Evolutionary conservation across 2,888 invertebrate genomes (phyloP).

Genomic region (Pasiphila rectangulata): DNA sequence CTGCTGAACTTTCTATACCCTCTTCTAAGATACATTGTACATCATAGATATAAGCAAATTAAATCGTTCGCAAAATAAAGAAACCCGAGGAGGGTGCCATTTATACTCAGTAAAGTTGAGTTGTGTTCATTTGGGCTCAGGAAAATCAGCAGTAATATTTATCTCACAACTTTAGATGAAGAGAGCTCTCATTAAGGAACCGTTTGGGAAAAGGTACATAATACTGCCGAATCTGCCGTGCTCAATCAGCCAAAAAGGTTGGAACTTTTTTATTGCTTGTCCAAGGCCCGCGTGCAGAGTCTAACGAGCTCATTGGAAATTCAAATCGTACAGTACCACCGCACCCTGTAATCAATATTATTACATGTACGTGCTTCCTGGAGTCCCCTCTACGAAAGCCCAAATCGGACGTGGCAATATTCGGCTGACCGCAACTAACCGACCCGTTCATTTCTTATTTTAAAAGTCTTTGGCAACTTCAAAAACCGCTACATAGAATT

Average conservation of each 20-base stretch:
- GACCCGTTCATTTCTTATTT: conserved; percentile 10
- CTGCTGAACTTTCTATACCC: no score
- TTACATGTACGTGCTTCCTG: conserved; percentile 77
- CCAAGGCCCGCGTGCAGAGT: conserved; percentile 58
- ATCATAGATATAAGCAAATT: no score
- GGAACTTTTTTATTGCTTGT: conserved; percentile 66
- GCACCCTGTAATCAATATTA: conserved; percentile 78
- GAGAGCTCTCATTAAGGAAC: conserved; percentile 35
- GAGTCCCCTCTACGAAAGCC: conserved; percentile 50
- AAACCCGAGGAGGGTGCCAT: no score
- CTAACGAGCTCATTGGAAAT: conserved; percentile 80
- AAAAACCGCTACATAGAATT: neutral
- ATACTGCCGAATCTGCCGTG: conserved; percentile 49
- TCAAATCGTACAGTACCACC: conserved; percentile 73
- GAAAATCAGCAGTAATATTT: neutral
- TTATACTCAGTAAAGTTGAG: no score
- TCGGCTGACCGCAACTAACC: conserved; percentile 35
- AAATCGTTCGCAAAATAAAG: no score
- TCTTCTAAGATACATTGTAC: no score
- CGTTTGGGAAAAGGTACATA: conserved; percentile 48
- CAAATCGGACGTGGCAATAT: conserved; percentile 40
- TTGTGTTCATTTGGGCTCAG: no score
- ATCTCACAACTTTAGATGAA: conserved; percentile 2
- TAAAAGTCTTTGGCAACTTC: neutral
- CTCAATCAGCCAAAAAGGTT: conserved; percentile 63